Evolutionary conservation across 2,888 invertebrate genomes (phyloP).

Genomic region (Drosophila eohydei): DNA sequence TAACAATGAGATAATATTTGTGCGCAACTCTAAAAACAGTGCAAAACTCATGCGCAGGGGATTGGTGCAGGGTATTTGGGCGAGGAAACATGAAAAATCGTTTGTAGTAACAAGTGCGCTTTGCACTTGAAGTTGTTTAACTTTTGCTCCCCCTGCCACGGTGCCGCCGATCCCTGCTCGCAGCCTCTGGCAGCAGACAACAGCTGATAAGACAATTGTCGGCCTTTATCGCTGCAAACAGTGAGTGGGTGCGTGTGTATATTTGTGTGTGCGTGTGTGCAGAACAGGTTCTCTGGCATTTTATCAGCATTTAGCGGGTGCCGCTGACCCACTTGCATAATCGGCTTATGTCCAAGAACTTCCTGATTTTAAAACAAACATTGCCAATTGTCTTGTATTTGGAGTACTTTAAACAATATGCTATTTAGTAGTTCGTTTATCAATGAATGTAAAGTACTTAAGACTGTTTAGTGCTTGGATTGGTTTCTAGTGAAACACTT

Average conservation of each 20-base stretch:
- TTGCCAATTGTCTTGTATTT: slow-evolving; percentile 53
- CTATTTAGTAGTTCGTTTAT: slow-evolving; percentile 25
- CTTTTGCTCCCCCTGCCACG: slow-evolving; percentile 13
- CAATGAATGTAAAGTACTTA: slow-evolving; percentile 30
- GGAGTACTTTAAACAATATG: slow-evolving; percentile 25
- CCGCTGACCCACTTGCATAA: slow-evolving; percentile 40
- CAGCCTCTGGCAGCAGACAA: not conserved
- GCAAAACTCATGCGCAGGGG: slow-evolving; percentile 24
- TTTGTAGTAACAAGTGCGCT: slow-evolving; percentile 67
- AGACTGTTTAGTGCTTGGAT: slow-evolving; percentile 12
- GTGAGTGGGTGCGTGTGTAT: slow-evolving; percentile 10
- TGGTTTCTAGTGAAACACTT: slow-evolving; percentile 24
- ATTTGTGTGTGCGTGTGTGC: not conserved
- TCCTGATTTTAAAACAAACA: slow-evolving; percentile 59
- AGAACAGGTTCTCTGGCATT: slow-evolving; percentile 28
- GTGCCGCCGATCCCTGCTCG: not conserved
- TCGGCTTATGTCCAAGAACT: slow-evolving; percentile 46
- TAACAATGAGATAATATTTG: slow-evolving; percentile 72
- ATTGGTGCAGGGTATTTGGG: not conserved
- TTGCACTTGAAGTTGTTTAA: slow-evolving; percentile 65
- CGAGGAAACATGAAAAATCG: slow-evolving; percentile 66
- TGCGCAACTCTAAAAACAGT: slow-evolving; percentile 33
- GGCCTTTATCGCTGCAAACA: slow-evolving; percentile 47
- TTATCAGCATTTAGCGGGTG: slow-evolving; percentile 26
- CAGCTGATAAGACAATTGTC: slow-evolving; percentile 65